Conservation (phyloP, 2,888 invertebrate genomes). For the Acleris sparsana region DNA sequence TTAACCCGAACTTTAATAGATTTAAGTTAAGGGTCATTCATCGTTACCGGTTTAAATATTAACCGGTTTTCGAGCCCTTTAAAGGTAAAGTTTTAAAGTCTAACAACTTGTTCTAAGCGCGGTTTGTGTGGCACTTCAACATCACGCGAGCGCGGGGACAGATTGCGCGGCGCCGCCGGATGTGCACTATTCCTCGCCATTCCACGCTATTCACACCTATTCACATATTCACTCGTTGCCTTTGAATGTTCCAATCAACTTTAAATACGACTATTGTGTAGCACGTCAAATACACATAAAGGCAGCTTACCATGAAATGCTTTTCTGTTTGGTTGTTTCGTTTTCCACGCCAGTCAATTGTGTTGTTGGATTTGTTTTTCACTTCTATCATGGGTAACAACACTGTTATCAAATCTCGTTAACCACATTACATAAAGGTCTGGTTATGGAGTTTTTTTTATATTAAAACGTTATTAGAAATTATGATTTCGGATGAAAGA, state of each 20-base stretch:
- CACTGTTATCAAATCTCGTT: no score
- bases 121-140: background rate
- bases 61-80: no score
- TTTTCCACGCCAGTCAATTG: background rate
- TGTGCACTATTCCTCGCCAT: constrained; percentile 14
- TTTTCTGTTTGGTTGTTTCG: background rate
- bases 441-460: no score
- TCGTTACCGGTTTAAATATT: no score
- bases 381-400: background rate
- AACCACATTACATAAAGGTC: no score
- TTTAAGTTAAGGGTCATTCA: no score
- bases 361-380: background rate
- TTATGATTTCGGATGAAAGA: no score
- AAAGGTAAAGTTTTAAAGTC: background rate
- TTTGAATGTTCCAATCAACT: constrained; percentile 34
- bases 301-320: constrained; percentile 11
- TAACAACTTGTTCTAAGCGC: background rate
- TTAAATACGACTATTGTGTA: constrained; percentile 24
- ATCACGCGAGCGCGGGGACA: background rate
- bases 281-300: constrained; percentile 10
- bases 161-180: constrained; percentile 20
- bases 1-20: no score
- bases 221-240: constrained; percentile 21
- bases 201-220: constrained; percentile 9
- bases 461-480: no score